Percentiles rank a stretch among this genome's conserved stretches.
Evolutionary conservation across 2,888 invertebrate genomes (phyloP).

Genomic region (Brachylomia viminalis): DNA sequence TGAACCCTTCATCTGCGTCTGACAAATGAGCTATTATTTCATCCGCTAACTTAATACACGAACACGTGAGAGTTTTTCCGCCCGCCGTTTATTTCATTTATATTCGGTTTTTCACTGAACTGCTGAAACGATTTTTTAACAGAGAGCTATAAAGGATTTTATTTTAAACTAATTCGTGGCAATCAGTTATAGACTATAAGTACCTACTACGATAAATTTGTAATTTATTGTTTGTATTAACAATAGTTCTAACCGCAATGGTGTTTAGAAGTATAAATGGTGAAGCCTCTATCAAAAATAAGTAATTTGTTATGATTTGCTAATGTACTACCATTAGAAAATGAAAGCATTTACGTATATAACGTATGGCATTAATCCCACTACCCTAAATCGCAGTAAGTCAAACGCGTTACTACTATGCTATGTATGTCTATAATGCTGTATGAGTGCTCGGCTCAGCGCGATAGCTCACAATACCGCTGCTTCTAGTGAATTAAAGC

Average conservation of each 20-base stretch:
- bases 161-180: not conserved
- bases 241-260: not conserved
- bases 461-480: no score
- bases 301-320: not conserved
- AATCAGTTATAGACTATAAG: not conserved
- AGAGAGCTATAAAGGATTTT: slow-evolving; percentile 2
- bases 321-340: not conserved
- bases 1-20: slow-evolving; percentile 52
- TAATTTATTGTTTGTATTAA: no score
- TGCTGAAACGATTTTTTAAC: slow-evolving; percentile 20
- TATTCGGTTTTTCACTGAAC: slow-evolving; percentile 40
- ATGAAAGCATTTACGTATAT: not conserved
- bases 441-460: not conserved
- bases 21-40: slow-evolving; percentile 67
- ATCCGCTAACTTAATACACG: slow-evolving; percentile 55
- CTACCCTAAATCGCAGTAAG: not conserved
- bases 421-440: not conserved
- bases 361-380: no score
- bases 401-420: not conserved
- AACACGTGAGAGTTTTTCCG: slow-evolving; percentile 49
- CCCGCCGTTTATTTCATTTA: slow-evolving; percentile 53
- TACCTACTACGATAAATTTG: not conserved
- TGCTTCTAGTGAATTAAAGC: slow-evolving; percentile 13
- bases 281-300: no score
- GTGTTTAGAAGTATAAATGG: not conserved